Evolutionary conservation across 2,888 invertebrate genomes (phyloP), one percentile per base, ranked within the genome.

Genomic region (Nebria salina): DNA sequence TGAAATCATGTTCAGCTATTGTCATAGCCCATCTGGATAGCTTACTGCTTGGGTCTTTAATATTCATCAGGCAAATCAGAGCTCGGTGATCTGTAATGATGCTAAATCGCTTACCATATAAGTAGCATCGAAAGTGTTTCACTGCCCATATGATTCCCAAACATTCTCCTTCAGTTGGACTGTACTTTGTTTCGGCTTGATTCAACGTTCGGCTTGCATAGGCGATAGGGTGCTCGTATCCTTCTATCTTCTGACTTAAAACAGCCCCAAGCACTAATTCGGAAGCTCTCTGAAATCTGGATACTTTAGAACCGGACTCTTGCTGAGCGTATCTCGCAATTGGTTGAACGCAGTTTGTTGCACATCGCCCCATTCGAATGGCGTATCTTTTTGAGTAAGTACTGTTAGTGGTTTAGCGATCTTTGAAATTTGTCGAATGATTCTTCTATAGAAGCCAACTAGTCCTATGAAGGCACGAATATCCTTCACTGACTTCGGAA

Each of bases 81-180:
- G 86, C 86, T 76, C 83, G 84, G 77, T 87, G 86, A 81, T 87
- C 87, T 0, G 86, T 87, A 1, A 85, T 82, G 15, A 87, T 84
- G 26, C 72, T 82, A 76, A 87, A 86, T 74, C 82, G 83, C 77
- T 83, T 68, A 0, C 86, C 86, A 76, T 84, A 86, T n/a, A 87
- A n/a, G 79, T 86, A 86, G 0, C 85, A 85, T 66, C 85, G 72
- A 75, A 85, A 86, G 81, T 86, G 83, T 75, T 85, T 83, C 1
- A 84, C 83, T 1, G 84, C 84, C 83, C 84, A 84, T 0, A 85
- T 83, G 6, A 86, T 85, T 0, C 85, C 86, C 2, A 85, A 65
- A 0, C 86, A 74, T 82, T 87, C 85, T 76, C 84, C 84, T 76
- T 85, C 86, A 1, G 84, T 85, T 0, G 85, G 84, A 1, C 83